Conservation (phyloP, 2,797 vertebrate genomes). For the Crocodylus rhombifer region DNA sequence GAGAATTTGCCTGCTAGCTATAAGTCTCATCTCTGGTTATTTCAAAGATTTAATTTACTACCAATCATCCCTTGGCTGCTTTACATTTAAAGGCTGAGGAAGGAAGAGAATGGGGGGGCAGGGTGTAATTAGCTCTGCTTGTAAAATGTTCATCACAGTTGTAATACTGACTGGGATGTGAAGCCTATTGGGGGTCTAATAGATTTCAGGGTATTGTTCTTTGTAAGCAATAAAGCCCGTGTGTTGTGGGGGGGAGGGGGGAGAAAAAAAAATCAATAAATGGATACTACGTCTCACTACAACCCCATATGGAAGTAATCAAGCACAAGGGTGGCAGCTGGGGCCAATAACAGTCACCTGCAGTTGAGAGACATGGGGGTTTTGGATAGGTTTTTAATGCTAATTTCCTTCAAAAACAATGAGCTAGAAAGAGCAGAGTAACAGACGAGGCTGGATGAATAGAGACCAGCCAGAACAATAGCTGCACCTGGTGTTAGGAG, state of each 20-base stretch:
- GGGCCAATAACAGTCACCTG: conserved; percentile 99
- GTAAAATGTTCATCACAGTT: conserved; percentile 80
- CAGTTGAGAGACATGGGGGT: conserved; percentile 86
- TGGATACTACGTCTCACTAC: conserved; percentile 78
- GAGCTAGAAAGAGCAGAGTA: conserved; percentile 82
- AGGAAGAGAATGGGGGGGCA: conserved; percentile 47
- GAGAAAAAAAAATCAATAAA: conserved; percentile 76
- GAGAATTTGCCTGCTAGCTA: conserved; percentile 63
- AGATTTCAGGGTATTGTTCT: conserved; percentile 81
- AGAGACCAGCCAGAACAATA: conserved; percentile 88
- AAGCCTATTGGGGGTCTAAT: conserved; percentile 72
- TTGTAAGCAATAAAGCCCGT: conserved; percentile 60
- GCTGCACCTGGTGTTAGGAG: conserved; percentile 94
- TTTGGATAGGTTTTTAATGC: conserved; percentile 85
- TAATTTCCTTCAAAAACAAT: conserved; percentile 87
- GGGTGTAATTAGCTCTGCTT: conserved; percentile 81
- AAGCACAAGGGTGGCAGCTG: conserved; percentile 96
- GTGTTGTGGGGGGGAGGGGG: conserved; percentile 21
- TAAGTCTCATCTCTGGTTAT: conserved; percentile 69
- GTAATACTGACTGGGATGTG: conserved; percentile 71
- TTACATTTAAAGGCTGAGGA: conserved; percentile 73
- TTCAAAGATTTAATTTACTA: conserved; percentile 70
- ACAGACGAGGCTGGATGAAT: conserved; percentile 86
- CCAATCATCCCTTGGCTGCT: conserved; percentile 60
- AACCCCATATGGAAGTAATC: conserved; percentile 97